Evolutionary conservation across 2,888 invertebrate genomes (phyloP).

Genomic region (Harmothoe impar): DNA sequence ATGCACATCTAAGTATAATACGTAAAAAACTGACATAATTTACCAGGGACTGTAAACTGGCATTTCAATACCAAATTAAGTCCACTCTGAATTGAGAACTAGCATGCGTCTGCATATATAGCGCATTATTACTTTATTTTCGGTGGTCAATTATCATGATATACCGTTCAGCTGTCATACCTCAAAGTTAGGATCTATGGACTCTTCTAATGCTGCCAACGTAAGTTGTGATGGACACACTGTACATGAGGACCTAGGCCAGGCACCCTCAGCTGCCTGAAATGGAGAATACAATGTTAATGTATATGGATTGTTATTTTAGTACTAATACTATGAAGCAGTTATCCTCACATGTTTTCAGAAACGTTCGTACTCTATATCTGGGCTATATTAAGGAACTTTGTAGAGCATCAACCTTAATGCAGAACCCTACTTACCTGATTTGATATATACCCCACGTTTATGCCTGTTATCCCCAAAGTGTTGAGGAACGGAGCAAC

Average conservation of each 20-base stretch:
- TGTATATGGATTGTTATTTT: no score
- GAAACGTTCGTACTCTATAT: no score
- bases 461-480: neutral
- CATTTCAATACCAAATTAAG: no score
- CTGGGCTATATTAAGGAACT: neutral
- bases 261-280: neutral
- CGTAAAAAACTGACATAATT: no score
- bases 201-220: neutral
- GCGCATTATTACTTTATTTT: no score
- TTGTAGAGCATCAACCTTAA: neutral
- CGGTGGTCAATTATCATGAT: no score
- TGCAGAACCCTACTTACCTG: neutral
- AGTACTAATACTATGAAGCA: no score
- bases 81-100: no score
- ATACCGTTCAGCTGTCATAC: neutral
- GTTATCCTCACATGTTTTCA: no score
- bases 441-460: slow-evolving; percentile 38
- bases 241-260: neutral
- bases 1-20: no score
- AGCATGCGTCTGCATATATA: no score
- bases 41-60: no score
- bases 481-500: neutral
- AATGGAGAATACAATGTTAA: neutral
- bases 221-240: neutral
- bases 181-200: neutral